Evolutionary conservation across 2,797 vertebrate genomes (phyloP).

Genomic region (Ceryle rudis): DNA sequence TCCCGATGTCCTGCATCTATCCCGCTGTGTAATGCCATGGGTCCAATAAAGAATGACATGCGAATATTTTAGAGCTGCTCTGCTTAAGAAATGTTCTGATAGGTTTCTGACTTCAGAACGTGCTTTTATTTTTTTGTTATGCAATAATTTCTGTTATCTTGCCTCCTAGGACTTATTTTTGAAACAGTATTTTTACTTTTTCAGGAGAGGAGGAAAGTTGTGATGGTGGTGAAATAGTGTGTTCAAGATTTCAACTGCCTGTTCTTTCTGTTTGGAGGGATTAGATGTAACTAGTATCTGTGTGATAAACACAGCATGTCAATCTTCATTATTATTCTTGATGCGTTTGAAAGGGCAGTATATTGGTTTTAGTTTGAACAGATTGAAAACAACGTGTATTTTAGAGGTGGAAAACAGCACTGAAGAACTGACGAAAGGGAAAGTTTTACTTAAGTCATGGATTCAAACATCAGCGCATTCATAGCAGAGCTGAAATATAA

Average conservation of each 20-base stretch:
- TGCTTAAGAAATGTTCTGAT: background rate
- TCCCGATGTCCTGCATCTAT: background rate
- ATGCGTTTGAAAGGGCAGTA: background rate
- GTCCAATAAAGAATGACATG: background rate
- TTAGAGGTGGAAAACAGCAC: background rate
- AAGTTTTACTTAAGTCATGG: background rate
- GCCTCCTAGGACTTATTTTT: background rate
- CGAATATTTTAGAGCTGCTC: background rate
- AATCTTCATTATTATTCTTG: background rate
- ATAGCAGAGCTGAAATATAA: background rate
- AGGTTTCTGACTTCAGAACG: background rate
- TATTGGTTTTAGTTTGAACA: background rate
- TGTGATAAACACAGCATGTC: background rate
- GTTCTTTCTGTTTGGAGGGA: background rate
- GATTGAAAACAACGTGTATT: background rate
- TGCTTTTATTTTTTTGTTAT: background rate
- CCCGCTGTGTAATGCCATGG: background rate
- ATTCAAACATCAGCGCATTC: background rate
- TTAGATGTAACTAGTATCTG: background rate
- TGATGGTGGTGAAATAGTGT: background rate
- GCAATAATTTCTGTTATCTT: background rate
- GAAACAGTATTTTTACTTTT: background rate
- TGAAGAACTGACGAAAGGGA: background rate
- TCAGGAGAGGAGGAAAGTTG: background rate
- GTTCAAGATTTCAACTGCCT: background rate